phyloP scores from a whole-genome alignment of 2,797 vertebrate genomes.

The Labroides dimidiatus region DNA sequence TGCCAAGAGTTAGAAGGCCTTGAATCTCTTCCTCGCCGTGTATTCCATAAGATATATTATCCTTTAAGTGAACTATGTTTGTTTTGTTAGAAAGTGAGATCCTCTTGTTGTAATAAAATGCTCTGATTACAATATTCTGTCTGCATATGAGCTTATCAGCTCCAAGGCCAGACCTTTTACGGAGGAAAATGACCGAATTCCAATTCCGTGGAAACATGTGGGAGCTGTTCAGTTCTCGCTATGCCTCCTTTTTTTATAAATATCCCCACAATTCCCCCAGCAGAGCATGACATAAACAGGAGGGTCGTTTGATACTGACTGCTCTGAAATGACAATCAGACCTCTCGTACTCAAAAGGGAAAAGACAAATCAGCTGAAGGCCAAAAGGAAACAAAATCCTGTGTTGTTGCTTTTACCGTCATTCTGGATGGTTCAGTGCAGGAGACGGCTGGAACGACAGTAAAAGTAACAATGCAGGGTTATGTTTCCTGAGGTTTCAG shows the following conservation, averaged over 20 bases:
- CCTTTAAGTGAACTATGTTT: conserved; percentile 68
- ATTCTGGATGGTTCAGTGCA: conserved; percentile 34
- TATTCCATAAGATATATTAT: conserved; percentile 68
- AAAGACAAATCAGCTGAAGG: conserved; percentile 57
- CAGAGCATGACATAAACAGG: conserved; percentile 71
- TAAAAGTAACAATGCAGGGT: no score
- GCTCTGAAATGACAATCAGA: conserved; percentile 71
- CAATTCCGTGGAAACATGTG: conserved; percentile 62
- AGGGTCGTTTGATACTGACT: conserved; percentile 57
- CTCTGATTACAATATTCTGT: conserved; percentile 70
- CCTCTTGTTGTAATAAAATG: conserved; percentile 58
- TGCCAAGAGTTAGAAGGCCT: conserved; percentile 71
- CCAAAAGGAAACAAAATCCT: conserved; percentile 66
- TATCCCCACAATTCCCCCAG: conserved; percentile 55
- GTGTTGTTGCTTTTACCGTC: conserved; percentile 59
- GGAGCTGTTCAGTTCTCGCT: conserved; percentile 51
- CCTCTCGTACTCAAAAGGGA: conserved; percentile 54
- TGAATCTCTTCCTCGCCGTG: conserved; percentile 60
- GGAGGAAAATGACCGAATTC: conserved; percentile 49
- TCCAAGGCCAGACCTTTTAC: conserved; percentile 67
- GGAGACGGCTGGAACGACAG: conserved; percentile 6
- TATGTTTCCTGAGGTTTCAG: neutral
- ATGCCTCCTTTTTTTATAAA: conserved; percentile 64
- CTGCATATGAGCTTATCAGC: conserved; percentile 49
- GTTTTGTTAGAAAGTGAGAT: conserved; percentile 68